Percentiles rank a stretch among this genome's conserved stretches.
These are phyloP conservation scores for Spondyliosoma cantharus DNA, from an alignment of 2,797 vertebrate species.

Conservation along the genomic window DNA sequence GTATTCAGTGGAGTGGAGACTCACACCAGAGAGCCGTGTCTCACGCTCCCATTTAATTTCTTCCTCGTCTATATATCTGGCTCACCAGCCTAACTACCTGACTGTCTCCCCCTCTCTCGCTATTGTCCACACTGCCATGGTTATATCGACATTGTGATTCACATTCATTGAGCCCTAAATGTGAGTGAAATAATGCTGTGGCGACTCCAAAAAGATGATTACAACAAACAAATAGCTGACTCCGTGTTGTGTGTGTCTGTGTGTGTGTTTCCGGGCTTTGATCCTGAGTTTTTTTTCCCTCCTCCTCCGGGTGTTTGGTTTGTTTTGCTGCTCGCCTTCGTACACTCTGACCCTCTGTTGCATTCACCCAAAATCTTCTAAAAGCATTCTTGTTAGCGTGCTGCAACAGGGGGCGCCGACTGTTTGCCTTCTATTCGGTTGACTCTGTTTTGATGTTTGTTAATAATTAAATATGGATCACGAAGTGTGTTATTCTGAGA, in stretches of 20 bases:
- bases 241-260: background rate
- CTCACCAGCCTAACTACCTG: background rate
- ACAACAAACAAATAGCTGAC: constrained; percentile 52
- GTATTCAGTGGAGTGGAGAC: background rate
- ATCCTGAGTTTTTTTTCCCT: constrained; percentile 14
- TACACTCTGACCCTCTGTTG: constrained; percentile 5
- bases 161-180: constrained; percentile 32
- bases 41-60: constrained; percentile 20
- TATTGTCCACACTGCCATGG: constrained; percentile 32
- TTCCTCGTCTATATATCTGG: constrained; percentile 34
- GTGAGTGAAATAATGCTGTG: constrained; percentile 46
- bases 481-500: constrained; percentile 24
- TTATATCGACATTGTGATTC: constrained; percentile 47
- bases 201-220: constrained; percentile 47
- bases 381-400: background rate
- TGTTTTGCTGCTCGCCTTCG: constrained; percentile 17
- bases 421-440: constrained; percentile 9
- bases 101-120: constrained; percentile 11
- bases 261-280: constrained; percentile 21
- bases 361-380: constrained; percentile 17
- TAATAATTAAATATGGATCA: constrained; percentile 30
- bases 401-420: background rate
- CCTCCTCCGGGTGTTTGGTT: constrained; percentile 1
- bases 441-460: constrained; percentile 9
- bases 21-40: background rate